Evolutionary conservation across 2,797 vertebrate species (phyloP).

Genomic region (Myotis pilosus): DNA sequence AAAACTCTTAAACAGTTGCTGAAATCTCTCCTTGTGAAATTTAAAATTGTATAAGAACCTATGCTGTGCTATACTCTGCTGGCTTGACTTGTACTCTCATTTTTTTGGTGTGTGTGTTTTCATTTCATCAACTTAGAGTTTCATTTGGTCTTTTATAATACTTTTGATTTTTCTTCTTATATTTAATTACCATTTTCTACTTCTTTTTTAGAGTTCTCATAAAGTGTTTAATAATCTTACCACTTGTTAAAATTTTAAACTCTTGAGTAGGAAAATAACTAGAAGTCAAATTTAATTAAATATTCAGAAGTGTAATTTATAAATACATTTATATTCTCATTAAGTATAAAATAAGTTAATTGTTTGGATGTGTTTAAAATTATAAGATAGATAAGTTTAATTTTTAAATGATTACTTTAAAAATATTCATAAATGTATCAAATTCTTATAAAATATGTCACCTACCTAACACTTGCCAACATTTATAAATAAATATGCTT

Average conservation of each 20-base stretch:
- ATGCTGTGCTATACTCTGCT: background rate
- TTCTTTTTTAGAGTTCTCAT: background rate
- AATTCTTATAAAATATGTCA: background rate
- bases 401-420: background rate
- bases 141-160: background rate
- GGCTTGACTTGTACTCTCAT: background rate
- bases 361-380: slow-evolving; percentile 12
- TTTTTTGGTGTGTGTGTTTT: background rate
- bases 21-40: background rate
- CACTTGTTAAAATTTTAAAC: background rate
- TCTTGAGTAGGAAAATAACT: slow-evolving; percentile 12
- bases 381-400: background rate
- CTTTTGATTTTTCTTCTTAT: background rate
- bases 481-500: background rate
- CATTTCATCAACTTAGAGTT: background rate
- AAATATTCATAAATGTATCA: background rate
- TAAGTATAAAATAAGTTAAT: slow-evolving; percentile 15
- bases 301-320: background rate
- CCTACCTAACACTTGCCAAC: background rate
- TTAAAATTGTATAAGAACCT: background rate
- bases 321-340: slow-evolving; percentile 8
- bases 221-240: background rate
- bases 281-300: slow-evolving; percentile 19
- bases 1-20: background rate
- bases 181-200: background rate